Conservation (phyloP, 2,797 vertebrate genomes). For the Sternarchorhynchus goeldii region DNA sequence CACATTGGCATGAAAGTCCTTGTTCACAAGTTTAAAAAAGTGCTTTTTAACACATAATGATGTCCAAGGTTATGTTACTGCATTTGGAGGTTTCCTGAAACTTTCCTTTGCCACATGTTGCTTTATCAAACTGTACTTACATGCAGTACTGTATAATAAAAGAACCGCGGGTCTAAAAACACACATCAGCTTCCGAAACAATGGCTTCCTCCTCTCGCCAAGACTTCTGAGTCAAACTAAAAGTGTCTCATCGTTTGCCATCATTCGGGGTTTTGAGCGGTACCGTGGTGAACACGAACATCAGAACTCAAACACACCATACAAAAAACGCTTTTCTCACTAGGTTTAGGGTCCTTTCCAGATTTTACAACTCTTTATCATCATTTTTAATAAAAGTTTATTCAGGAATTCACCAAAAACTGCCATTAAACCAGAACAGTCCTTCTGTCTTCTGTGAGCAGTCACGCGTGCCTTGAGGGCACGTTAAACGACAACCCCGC, state of each 20-base stretch:
- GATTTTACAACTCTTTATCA: no score
- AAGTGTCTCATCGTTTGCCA: neutral
- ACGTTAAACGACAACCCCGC: conserved; percentile 14
- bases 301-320: no score
- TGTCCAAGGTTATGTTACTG: neutral
- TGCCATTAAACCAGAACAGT: neutral
- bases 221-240: conserved; percentile 21
- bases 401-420: no score
- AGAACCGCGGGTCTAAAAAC: neutral
- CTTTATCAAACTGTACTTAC: neutral
- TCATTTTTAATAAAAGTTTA: no score
- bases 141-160: conserved; percentile 3
- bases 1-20: no score
- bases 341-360: no score
- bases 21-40: no score
- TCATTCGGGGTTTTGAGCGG: no score
- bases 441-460: neutral
- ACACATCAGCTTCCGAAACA: neutral
- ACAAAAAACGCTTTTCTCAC: no score
- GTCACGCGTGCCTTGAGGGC: conserved; percentile 23
- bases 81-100: neutral
- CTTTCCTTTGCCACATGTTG: neutral
- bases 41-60: no score
- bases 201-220: neutral
- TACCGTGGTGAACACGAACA: no score